Evolutionary conservation across 23 tunicate species (phyloP).

Genomic region (Diplosoma virens): DNA sequence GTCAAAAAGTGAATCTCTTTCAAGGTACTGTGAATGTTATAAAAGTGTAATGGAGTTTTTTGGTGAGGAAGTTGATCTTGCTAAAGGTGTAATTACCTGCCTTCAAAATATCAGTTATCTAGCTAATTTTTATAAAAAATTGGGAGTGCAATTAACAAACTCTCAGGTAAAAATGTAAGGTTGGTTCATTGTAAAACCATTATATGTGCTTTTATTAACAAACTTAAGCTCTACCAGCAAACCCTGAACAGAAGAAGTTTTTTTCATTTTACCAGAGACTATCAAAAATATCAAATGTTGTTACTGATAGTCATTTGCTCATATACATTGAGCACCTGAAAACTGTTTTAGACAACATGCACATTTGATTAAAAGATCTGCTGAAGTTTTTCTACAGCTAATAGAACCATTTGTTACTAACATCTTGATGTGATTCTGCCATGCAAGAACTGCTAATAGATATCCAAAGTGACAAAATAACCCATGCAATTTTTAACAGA

Average conservation of each 20-base stretch:
- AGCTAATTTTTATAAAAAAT: background rate
- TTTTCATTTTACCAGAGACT: background rate
- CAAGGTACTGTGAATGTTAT: background rate
- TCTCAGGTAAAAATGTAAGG: background rate
- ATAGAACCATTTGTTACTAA: background rate
- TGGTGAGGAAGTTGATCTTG: background rate
- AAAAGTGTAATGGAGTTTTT: background rate
- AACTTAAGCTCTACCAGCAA: background rate
- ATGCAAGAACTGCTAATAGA: background rate
- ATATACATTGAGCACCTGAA: background rate
- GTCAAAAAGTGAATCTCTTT: slow-evolving; percentile 3
- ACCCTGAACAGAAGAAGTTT: background rate
- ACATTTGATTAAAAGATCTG: background rate
- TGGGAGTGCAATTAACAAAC: background rate
- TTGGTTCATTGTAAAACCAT: background rate
- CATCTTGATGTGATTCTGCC: background rate
- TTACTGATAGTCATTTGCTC: background rate
- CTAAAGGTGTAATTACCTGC: background rate
- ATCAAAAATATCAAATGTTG: background rate
- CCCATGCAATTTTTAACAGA: background rate
- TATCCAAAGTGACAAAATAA: background rate
- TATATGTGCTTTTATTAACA: background rate
- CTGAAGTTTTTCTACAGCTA: background rate
- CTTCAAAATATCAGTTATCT: background rate
- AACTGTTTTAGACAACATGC: background rate